Base-by-base conservation (phyloP, 2,797 vertebrate species). In the Florisuga fusca region DNA sequence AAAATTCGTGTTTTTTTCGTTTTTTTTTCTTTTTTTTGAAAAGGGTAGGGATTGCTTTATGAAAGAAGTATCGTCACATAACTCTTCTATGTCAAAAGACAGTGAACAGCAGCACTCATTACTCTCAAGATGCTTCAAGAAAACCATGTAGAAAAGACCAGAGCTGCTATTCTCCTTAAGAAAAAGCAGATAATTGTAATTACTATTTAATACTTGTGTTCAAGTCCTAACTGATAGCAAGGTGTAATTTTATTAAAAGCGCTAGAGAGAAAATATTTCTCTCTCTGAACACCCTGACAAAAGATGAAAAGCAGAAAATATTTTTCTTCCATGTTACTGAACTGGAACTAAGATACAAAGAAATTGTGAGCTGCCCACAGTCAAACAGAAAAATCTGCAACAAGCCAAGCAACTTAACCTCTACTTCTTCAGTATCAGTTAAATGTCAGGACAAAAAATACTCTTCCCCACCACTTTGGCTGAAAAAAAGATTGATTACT, bases 21-120 rank as follows among this genome's bases (percentile, higher is more conserved):
- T 50, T 87, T 74, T 94, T 72, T 61, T 33, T 21, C 45, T 25
- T 51, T 89, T 74, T 95, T 69, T 57, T 17, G 19, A 45, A 45
- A 17, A 97, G 84, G 80, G 81, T 94, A 96, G 94, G 43, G 63
- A 91, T 94, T 94, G 66, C 72, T 94, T 53, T 67, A 54, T 34
- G 69, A 58, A 93, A 82, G 81, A 63, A 72, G 6, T 89, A 62
- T 92, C 64, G 95, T 85, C 50, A 62, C 80, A 79, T 93, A 96
- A 96, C 55, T 69, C 29, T 89, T 84, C 55, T 25, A 26, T 93
- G 82, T 93, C 67, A 91, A 95, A 94, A 95, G 81, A 5, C 18
- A 74, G 10, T 51, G 77, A 93, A 92, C 31, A 95, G 87, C 89
- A 76, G 14, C 15, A 43, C 33, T 80, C 57, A 86, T 92, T 85